A percentile compares a stretch with the other conserved stretches of the same genome.
Evolutionary conservation across 2,888 invertebrate species (phyloP).

Genomic region (Ectemnius lituratus): DNA sequence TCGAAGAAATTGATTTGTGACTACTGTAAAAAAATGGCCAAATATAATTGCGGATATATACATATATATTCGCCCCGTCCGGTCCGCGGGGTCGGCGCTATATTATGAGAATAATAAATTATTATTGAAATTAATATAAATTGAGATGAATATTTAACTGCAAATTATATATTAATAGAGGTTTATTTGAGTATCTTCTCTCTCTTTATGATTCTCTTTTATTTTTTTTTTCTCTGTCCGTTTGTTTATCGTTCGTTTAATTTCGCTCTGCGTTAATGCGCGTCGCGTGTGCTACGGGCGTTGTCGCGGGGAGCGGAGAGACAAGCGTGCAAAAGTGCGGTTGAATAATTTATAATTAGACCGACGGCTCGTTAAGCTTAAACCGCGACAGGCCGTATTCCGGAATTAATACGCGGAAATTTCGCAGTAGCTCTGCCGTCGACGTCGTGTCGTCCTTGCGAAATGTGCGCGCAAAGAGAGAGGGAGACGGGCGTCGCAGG

Average conservation of each 20-base stretch:
- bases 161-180: conserved; percentile 76
- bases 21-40: conserved; percentile 78
- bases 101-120: conserved; percentile 78
- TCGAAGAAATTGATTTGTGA: conserved; percentile 75
- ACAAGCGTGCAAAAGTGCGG: conserved; percentile 14
- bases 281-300: not conserved
- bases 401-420: conserved; percentile 26
- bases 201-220: conserved; percentile 56
- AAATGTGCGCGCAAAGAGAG: conserved; percentile 25
- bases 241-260: conserved; percentile 61
- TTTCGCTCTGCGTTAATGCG: conserved; percentile 52
- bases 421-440: conserved; percentile 37
- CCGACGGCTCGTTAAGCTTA: conserved; percentile 22
- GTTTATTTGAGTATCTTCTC: conserved; percentile 71
- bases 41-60: conserved; percentile 68
- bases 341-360: conserved; percentile 40
- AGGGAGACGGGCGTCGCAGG: conserved; percentile 18
- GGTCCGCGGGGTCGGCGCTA: conserved; percentile 71
- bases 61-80: conserved; percentile 62
- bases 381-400: conserved; percentile 8
- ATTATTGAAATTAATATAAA: conserved; percentile 78
- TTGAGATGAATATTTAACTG: conserved; percentile 77
- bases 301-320: conserved; percentile 19
- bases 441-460: conserved; percentile 42
- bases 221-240: conserved; percentile 47